Evolutionary conservation across 2,797 vertebrate genomes (phyloP).

Genomic region (Tauraco hartlaubi): DNA sequence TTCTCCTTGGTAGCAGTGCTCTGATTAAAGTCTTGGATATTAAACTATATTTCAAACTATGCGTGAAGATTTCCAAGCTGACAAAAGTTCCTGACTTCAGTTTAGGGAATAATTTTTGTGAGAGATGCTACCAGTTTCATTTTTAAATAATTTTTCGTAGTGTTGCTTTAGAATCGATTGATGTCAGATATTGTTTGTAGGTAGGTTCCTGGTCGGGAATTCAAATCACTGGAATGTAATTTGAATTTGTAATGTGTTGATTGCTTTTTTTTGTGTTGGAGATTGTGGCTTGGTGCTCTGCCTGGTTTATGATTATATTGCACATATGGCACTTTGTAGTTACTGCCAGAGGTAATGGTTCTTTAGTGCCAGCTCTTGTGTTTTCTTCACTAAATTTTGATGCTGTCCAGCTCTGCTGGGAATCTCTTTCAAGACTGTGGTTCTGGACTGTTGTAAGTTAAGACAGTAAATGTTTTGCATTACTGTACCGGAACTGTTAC

Average conservation of each 20-base stretch:
- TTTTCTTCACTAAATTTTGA: constrained; percentile 25
- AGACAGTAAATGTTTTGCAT: neutral
- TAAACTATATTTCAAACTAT: neutral
- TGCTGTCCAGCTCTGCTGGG: constrained; percentile 22
- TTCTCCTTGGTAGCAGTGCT: neutral
- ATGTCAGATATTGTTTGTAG: neutral
- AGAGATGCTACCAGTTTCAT: neutral
- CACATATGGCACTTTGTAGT: neutral
- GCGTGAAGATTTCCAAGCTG: neutral
- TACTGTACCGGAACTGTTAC: neutral
- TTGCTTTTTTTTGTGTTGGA: neutral
- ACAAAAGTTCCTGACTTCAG: neutral
- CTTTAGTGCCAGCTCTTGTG: neutral
- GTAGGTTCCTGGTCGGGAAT: neutral
- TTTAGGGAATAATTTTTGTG: neutral
- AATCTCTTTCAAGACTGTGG: neutral
- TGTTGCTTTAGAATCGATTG: neutral
- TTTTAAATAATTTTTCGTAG: neutral
- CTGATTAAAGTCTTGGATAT: neutral
- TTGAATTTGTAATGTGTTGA: neutral
- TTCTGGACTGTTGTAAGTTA: neutral
- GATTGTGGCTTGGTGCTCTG: neutral
- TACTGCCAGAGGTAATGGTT: neutral
- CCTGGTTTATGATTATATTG: neutral
- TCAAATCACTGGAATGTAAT: neutral